Conservation (phyloP, 2,113 vertebrate genomes). For the Platycercus adscitus region DNA sequence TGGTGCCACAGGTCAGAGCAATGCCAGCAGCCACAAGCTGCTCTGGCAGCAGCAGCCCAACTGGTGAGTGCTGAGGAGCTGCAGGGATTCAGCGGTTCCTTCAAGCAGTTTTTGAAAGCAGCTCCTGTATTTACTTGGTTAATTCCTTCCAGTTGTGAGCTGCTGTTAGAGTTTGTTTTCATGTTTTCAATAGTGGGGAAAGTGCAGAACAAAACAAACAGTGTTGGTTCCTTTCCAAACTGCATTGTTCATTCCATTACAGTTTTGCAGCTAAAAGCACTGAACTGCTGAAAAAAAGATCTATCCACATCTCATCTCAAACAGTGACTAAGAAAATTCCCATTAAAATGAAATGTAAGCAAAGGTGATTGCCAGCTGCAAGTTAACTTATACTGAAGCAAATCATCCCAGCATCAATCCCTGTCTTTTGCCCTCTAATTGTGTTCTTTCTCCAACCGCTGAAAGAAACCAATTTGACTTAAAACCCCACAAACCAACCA, state of each 20-base stretch:
- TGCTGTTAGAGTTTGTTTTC: neutral
- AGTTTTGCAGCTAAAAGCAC: neutral
- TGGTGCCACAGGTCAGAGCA: neutral
- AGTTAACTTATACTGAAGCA: neutral
- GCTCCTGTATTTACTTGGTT: neutral
- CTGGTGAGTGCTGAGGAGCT: neutral
- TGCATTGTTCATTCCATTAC: neutral
- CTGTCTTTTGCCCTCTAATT: neutral
- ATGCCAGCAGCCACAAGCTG: rapidly evolving
- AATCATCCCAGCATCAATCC: neutral
- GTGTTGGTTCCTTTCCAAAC: neutral
- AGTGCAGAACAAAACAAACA: neutral
- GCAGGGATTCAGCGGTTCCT: neutral
- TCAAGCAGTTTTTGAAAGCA: neutral
- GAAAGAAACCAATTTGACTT: neutral
- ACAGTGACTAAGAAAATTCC: neutral
- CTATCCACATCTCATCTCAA: neutral
- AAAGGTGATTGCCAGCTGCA: neutral
- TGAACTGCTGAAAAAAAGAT: neutral
- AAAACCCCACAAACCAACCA: neutral
- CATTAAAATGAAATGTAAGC: neutral
- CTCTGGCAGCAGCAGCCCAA: rapidly evolving
- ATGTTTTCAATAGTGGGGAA: neutral
- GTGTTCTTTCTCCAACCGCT: neutral
- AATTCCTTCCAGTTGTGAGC: neutral